A percentile compares a stretch with the other conserved stretches of the same genome.
Conservation (phyloP, 1,140 invertebrate genomes). For the Listronotus oregonensis region DNA sequence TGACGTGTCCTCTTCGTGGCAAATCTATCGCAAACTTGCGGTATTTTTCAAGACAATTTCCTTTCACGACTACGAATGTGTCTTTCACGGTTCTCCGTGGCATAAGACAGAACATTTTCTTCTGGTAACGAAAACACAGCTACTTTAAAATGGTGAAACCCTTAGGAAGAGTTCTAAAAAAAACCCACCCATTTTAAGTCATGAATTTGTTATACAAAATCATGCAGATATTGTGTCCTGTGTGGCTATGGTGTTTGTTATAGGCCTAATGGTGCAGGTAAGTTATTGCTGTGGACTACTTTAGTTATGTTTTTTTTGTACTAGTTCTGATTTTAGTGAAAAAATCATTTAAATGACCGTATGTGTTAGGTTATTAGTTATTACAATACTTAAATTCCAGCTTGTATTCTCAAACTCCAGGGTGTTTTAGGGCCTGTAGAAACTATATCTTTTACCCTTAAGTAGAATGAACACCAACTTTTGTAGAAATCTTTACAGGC, state of each 20-base stretch:
- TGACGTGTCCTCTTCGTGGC: constrained; percentile 38
- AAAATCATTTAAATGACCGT: constrained; percentile 27
- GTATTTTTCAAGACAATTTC: constrained; percentile 18
- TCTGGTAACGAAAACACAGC: neutral
- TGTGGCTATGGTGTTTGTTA: constrained; percentile 97
- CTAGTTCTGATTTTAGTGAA: neutral
- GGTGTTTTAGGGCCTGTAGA: too few relatives aligned
- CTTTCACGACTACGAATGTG: constrained; percentile 19
- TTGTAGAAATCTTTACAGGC: too few relatives aligned
- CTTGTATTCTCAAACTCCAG: too few relatives aligned
- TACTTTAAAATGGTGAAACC: constrained; percentile 53
- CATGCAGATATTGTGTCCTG: constrained; percentile 99
- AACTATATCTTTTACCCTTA: too few relatives aligned
- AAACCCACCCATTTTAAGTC: constrained; percentile 97
- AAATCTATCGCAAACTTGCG: constrained; percentile 34
- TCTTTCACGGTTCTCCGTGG: constrained; percentile 1
- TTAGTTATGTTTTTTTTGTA: neutral
- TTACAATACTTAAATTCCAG: constrained; percentile 9
- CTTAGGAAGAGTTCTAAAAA: constrained; percentile 73
- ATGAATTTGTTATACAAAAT: constrained; percentile 99
- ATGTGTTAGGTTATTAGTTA: constrained; percentile 31
- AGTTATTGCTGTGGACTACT: constrained; percentile 43
- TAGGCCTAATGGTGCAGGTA: constrained; percentile 96
- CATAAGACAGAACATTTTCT: constrained; percentile 19
- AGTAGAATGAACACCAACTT: too few relatives aligned